phyloP scores from a whole-genome alignment of 92 coral and sea anemone genomes.

The Palythoa heliodiscus region DNA sequence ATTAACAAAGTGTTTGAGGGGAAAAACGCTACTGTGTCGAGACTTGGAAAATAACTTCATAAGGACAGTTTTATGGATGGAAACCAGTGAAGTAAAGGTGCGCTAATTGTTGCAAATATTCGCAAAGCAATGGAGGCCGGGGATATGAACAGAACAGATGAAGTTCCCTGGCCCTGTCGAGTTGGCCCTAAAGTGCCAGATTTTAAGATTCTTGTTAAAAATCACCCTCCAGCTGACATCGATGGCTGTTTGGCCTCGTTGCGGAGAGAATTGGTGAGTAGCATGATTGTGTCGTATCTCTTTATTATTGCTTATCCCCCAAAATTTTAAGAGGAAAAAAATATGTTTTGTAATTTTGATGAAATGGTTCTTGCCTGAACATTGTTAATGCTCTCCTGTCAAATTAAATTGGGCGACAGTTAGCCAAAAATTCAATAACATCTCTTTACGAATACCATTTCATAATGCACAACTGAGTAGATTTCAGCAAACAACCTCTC shows the following conservation, averaged over 20 bases:
- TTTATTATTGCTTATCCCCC: neutral
- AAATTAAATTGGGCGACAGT: neutral
- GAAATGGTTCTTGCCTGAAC: neutral
- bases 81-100: neutral
- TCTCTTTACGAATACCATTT: neutral
- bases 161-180: conserved; percentile 23
- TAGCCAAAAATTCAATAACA: neutral
- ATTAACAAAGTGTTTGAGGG: neutral
- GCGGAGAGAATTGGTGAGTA: conserved; percentile 39
- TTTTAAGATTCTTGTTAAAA: neutral
- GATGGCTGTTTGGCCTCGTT: conserved; percentile 18
- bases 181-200: conserved; percentile 40
- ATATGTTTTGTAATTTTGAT: neutral
- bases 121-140: neutral
- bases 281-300: neutral
- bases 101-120: neutral
- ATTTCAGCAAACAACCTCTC: neutral
- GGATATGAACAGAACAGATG: neutral
- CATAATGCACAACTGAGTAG: neutral
- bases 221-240: neutral
- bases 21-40: neutral
- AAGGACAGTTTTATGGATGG: neutral
- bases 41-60: neutral
- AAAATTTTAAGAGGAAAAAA: neutral
- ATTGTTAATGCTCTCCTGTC: neutral